Percentiles rank a stretch among this genome's conserved stretches.
These are phyloP conservation scores for Corvus hawaiiensis DNA, from an alignment of 2,113 vertebrate genomes.

Conservation along the genomic window DNA sequence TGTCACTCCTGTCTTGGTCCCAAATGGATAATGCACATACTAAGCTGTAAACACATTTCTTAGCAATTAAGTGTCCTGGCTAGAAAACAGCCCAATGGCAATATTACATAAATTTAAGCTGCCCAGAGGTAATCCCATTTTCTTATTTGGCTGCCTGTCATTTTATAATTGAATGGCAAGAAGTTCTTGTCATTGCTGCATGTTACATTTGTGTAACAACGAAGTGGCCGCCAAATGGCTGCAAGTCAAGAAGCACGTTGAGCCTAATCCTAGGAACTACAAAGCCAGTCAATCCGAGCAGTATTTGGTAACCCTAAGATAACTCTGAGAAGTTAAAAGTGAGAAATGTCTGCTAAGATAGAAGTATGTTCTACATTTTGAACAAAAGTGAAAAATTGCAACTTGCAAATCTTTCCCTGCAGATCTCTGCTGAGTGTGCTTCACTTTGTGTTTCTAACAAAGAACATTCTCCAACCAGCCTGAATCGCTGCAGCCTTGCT, in stretches of 20 bases:
- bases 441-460: background rate
- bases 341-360: background rate
- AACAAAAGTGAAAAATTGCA: background rate
- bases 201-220: background rate
- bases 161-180: slow-evolving; percentile 27
- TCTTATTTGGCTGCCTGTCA: slow-evolving; percentile 3
- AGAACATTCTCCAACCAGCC: background rate
- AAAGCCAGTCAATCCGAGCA: background rate
- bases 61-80: background rate
- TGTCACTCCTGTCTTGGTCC: background rate
- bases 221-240: background rate
- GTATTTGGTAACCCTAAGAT: background rate
- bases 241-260: background rate
- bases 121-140: slow-evolving; percentile 12
- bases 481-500: background rate
- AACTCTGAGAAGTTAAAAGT: background rate
- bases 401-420: background rate
- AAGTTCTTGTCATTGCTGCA: background rate
- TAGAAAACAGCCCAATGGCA: slow-evolving; percentile 2
- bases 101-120: background rate
- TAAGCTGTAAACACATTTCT: background rate
- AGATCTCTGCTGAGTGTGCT: background rate
- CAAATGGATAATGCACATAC: background rate
- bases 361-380: background rate
- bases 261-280: background rate